Base-by-base conservation (phyloP, 2,113 vertebrate species). In the Azemiops feae region DNA sequence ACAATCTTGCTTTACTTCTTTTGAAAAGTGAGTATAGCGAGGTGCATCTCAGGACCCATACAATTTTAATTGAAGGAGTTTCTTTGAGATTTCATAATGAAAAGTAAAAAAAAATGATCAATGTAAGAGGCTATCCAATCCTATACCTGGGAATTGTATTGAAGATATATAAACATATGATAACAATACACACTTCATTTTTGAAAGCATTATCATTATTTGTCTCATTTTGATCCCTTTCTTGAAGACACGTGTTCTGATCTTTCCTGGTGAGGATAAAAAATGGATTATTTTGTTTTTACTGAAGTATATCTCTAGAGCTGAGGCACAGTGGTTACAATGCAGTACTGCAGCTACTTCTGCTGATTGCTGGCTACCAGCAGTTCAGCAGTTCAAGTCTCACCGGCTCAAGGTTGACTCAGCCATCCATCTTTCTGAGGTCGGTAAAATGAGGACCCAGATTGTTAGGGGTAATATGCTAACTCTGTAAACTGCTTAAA, bases 151-250 rank as follows among this genome's bases (percentile, higher is more conserved):
- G 2, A 69, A 69, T 69, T n/a, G 12, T 16, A 69, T n/a, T 69
- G 30, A 69, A 69, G 64, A 4, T 14, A 14, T n/a, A 69, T n/a
- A 69, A 69, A 69, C 60, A n/a, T 69, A 16, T 5, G 30, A 30
- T 69, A 69, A 97, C 94, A 97, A 97, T 97, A 95, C 91, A 95
- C 86, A 94, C 93, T 97, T 96, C 95, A 95, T 94, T 92, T 91
- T 93, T 96, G 53, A 0, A 0, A 93, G 16, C 96, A 93, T 96
- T 95, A 47, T 23, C 47, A 96, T 97, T 97, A 96, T 96, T 94
- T 95, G 94, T 96, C 90, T 50, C 96, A 96, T 74, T 34, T 74
- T 34, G 64, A 34, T 0, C n/a, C n/a, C 64, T 74, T 74, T 74
- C 89, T 90, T 58, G 9, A 90, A 47, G 9, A 69, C 16, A 34